These are phyloP conservation scores for Tachysurus vachellii DNA, from an alignment of 2,113 vertebrate genomes.

Conservation along the genomic window DNA sequence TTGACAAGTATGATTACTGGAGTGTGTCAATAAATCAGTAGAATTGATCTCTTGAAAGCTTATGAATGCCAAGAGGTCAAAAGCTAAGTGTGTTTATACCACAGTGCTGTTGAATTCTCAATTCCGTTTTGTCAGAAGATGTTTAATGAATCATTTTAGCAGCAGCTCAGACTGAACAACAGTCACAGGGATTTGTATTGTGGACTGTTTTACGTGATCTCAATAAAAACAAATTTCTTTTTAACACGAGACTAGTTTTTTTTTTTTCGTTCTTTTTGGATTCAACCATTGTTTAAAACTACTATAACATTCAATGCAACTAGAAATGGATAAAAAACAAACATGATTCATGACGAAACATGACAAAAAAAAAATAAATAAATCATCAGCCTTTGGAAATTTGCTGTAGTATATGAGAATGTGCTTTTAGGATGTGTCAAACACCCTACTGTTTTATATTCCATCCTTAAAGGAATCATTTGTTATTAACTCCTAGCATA, in stretches of 20 bases:
- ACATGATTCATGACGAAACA: too few relatives aligned
- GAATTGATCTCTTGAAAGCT: constrained; percentile 42
- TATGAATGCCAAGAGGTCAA: constrained; percentile 49
- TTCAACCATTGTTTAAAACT: not conserved
- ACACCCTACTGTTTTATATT: not conserved
- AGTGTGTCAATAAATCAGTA: constrained; percentile 33
- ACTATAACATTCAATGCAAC: not conserved
- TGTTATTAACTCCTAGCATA: not conserved
- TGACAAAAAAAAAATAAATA: not conserved
- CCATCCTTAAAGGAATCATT: not conserved
- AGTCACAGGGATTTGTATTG: too few relatives aligned
- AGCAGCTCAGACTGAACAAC: too few relatives aligned
- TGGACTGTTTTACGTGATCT: too few relatives aligned
- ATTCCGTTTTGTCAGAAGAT: constrained; percentile 29
- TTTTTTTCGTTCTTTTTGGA: too few relatives aligned
- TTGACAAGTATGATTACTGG: constrained; percentile 21
- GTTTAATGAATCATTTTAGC: constrained; percentile 7
- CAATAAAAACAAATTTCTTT: too few relatives aligned
- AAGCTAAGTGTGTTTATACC: constrained; percentile 2
- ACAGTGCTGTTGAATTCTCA: not conserved
- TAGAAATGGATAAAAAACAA: not conserved
- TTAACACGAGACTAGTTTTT: not conserved
- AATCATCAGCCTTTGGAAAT: not conserved
- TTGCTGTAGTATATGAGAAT: not conserved
- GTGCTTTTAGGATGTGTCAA: not conserved